Conservation (phyloP, 2,888 invertebrate species). For the Rhagium mordax region DNA sequence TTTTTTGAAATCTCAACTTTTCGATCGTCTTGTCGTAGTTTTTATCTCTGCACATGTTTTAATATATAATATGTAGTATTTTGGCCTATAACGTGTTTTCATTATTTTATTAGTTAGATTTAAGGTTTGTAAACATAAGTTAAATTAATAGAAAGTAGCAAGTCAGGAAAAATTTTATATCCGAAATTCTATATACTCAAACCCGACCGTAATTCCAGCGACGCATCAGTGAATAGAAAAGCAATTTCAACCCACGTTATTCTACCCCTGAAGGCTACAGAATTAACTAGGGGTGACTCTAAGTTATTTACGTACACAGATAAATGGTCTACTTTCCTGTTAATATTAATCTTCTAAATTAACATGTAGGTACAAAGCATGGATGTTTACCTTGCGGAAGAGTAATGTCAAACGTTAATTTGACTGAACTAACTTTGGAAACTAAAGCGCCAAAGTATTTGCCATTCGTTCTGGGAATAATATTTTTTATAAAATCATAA, state of each 20-base stretch:
- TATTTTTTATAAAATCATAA: no score
- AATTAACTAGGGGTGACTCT: slow-evolving; percentile 17
- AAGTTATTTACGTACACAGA: slow-evolving; percentile 22
- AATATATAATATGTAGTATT: no score
- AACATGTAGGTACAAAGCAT: not conserved
- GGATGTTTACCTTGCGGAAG: not conserved
- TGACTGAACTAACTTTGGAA: not conserved
- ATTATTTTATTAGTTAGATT: not conserved
- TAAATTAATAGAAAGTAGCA: not conserved
- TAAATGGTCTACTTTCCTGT: slow-evolving; percentile 25
- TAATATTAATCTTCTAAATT: slow-evolving; percentile 14
- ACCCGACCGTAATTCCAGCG: not conserved
- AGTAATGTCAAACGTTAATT: not conserved
- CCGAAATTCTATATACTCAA: not conserved
- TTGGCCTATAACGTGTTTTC: no score
- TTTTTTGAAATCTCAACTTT: no score
- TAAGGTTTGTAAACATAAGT: not conserved
- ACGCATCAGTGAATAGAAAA: slow-evolving; percentile 17
- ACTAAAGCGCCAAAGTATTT: no score
- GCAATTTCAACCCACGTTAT: slow-evolving; percentile 24
- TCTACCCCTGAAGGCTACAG: slow-evolving; percentile 12
- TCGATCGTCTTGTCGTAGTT: no score
- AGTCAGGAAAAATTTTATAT: not conserved
- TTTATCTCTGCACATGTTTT: no score
- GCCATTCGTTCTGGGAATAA: no score